Percentiles rank a stretch among this genome's conserved stretches.
Evolutionary conservation across 2,113 vertebrate genomes (phyloP).

Genomic region (Thermophis baileyi): DNA sequence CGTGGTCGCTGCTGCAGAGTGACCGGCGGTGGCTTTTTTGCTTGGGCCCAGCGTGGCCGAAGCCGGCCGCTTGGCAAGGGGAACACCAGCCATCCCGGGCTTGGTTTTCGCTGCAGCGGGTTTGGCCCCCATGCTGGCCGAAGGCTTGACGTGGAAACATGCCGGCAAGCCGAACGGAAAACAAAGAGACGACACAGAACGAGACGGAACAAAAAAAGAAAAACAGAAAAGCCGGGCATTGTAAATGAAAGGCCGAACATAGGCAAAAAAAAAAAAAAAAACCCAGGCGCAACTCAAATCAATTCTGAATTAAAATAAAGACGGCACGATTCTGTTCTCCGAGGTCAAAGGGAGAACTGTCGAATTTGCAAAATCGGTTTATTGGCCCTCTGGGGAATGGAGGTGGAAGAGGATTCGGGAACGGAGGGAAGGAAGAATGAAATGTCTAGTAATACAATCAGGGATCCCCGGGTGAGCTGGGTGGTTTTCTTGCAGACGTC

Average conservation of each 20-base stretch:
- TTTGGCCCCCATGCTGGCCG: slow-evolving; percentile 68
- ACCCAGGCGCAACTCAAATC: slow-evolving; percentile 28
- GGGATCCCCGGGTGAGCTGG: too few species aligned
- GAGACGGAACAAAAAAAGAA: not conserved
- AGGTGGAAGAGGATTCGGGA: too few species aligned
- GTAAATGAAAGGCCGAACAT: slow-evolving; percentile 59
- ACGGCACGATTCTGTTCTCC: not conserved
- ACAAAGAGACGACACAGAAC: slow-evolving; percentile 46
- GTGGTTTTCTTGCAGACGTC: too few species aligned
- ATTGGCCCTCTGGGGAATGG: too few species aligned
- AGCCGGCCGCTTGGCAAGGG: slow-evolving; percentile 69
- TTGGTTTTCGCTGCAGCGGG: slow-evolving; percentile 71
- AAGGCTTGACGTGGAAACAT: slow-evolving; percentile 69
- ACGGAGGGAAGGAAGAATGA: too few species aligned
- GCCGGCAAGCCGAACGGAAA: slow-evolving; percentile 32
- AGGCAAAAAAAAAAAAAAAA: not conserved
- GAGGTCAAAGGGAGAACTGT: too few species aligned
- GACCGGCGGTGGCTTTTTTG: slow-evolving; percentile 79
- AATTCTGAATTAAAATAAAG: slow-evolving; percentile 45
- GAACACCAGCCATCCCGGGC: slow-evolving; percentile 54
- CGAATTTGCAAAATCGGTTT: too few species aligned
- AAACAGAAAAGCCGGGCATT: slow-evolving; percentile 28
- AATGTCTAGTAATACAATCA: too few species aligned
- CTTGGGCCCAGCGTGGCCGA: slow-evolving; percentile 66
- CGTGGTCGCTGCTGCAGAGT: slow-evolving; percentile 44